A percentile compares a stretch with the other conserved stretches of the same genome.
Evolutionary conservation across 2,113 vertebrate species (phyloP).

Genomic region (Crotalus helleri): DNA sequence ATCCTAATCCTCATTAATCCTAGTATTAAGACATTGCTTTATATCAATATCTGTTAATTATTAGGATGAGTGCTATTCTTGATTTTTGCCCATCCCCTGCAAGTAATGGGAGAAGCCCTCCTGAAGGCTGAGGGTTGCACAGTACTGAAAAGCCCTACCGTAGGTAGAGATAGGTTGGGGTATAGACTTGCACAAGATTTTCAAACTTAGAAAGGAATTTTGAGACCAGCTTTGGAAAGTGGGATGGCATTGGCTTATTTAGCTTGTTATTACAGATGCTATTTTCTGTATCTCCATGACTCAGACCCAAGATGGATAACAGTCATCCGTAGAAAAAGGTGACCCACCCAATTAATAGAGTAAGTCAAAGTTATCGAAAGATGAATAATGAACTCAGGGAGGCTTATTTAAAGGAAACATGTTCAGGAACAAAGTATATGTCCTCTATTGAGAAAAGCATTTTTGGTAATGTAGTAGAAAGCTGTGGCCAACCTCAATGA

Average conservation of each 20-base stretch:
- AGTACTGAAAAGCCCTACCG: not conserved
- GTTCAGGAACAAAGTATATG: not conserved
- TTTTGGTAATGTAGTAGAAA: not conserved
- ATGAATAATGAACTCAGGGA: not conserved
- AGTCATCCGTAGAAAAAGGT: not conserved
- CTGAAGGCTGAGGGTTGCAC: not conserved
- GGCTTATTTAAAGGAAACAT: not conserved
- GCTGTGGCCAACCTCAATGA: not conserved
- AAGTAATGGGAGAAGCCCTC: not conserved
- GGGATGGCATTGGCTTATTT: not conserved
- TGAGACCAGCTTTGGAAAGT: not conserved
- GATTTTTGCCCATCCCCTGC: not conserved
- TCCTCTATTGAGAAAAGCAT: no score
- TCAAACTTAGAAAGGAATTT: not conserved
- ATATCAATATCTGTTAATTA: not conserved
- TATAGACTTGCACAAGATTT: not conserved
- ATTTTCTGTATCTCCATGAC: not conserved
- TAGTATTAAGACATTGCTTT: not conserved
- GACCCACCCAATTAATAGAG: not conserved
- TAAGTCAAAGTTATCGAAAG: not conserved
- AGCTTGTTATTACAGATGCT: not conserved
- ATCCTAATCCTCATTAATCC: not conserved
- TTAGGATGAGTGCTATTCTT: not conserved
- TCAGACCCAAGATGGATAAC: not conserved
- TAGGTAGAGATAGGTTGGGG: not conserved